Percentiles rank a stretch among this genome's conserved stretches.
phyloP scores from a whole-genome alignment of 64 coral and sea anemone genomes.

The Orbicella faveolata region DNA sequence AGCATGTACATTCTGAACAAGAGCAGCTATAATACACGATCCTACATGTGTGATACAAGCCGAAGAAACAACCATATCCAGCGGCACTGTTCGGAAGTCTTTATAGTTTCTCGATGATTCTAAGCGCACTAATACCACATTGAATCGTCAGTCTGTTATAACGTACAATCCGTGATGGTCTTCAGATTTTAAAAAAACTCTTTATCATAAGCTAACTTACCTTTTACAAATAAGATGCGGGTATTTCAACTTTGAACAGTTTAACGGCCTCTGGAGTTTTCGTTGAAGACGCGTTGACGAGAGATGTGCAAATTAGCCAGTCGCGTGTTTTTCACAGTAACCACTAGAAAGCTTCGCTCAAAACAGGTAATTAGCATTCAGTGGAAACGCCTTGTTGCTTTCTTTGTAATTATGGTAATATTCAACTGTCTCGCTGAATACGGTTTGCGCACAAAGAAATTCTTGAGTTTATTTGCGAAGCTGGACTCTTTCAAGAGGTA shows the following conservation, averaged over 20 bases:
- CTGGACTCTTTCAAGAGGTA: not conserved
- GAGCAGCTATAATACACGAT: not conserved
- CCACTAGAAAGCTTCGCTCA: not conserved
- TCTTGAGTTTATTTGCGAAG: not conserved
- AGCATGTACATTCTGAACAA: not conserved
- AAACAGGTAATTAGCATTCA: not conserved
- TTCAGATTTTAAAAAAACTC: too few species aligned
- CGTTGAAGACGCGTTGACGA: not conserved
- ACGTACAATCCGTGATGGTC: too few species aligned
- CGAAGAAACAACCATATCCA: not conserved
- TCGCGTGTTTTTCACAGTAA: not conserved
- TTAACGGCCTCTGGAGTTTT: not conserved
- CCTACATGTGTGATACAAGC: not conserved
- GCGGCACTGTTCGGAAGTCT: too few species aligned
- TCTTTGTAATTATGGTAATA: constrained; percentile 1
- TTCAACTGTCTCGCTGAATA: not conserved
- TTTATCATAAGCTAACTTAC: not conserved
- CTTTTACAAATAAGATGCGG: not conserved
- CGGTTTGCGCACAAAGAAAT: not conserved
- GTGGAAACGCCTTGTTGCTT: not conserved
- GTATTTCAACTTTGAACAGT: not conserved
- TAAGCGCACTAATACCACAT: too few species aligned
- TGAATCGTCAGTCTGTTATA: too few species aligned
- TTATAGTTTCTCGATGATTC: too few species aligned
- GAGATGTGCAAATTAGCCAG: not conserved